phyloP scores from a whole-genome alignment of 2,888 invertebrate species.

The Pandemis corylana region DNA sequence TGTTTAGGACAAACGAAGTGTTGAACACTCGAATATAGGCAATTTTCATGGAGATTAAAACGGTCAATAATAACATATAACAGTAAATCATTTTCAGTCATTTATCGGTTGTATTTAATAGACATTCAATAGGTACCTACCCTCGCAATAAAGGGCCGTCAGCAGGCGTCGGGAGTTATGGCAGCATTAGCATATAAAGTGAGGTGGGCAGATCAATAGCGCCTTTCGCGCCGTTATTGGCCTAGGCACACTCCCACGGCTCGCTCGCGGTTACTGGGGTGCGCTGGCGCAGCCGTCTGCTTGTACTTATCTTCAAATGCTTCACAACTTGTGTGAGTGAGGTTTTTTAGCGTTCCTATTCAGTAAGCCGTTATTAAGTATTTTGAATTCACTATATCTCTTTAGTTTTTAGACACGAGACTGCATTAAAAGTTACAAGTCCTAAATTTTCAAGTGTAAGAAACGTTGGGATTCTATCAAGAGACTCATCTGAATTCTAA shows the following conservation, averaged over 20 bases:
- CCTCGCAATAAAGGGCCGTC: conserved; percentile 29
- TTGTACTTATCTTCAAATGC: neutral
- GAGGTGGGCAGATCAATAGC: conserved; percentile 22
- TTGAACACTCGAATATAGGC: too few relatives aligned
- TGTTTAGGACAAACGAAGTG: too few relatives aligned
- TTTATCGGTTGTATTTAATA: neutral
- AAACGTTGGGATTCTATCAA: neutral
- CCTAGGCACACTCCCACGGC: conserved; percentile 15
- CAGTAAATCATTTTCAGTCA: neutral
- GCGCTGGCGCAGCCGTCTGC: neutral
- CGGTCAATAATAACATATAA: too few relatives aligned
- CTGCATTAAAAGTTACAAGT: too few relatives aligned
- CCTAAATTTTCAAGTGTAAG: too few relatives aligned
- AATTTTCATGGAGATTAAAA: too few relatives aligned
- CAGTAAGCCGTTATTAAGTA: too few relatives aligned
- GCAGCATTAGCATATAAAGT: conserved; percentile 36
- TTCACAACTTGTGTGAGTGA: neutral
- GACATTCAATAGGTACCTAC: neutral
- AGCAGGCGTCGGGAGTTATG: conserved; percentile 14
- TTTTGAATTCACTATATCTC: too few relatives aligned
- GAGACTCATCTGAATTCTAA: neutral
- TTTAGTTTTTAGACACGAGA: neutral
- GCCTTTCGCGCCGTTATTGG: conserved; percentile 20
- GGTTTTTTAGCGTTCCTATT: too few relatives aligned
- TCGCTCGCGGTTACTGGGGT: neutral